Percentiles rank a stretch among this genome's conserved stretches.
These are phyloP conservation scores for Motacilla alba DNA, from an alignment of 2,113 vertebrate genomes.

Conservation along the genomic window DNA sequence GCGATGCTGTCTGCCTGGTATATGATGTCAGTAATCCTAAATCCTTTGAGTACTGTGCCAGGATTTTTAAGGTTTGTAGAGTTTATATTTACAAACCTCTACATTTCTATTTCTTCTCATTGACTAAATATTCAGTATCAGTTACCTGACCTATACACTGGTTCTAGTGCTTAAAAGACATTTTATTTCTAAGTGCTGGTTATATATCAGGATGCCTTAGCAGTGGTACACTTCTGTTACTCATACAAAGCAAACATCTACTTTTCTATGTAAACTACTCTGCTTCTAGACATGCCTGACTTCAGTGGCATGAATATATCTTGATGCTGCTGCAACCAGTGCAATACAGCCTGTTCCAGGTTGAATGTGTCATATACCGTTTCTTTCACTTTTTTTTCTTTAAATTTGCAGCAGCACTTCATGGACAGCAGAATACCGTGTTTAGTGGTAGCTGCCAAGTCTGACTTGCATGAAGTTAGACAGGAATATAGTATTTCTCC, in stretches of 20 bases:
- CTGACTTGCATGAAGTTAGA: constrained; percentile 92
- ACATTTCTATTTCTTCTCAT: background rate
- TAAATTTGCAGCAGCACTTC: constrained; percentile 87
- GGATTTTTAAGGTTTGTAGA: constrained; percentile 91
- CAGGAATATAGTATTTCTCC: constrained; percentile 90
- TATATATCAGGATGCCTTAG: background rate
- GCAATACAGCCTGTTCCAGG: background rate
- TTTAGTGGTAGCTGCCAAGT: constrained; percentile 90
- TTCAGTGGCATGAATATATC: background rate
- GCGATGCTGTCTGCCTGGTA: constrained; percentile 92
- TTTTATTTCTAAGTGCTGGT: background rate
- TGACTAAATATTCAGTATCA: background rate
- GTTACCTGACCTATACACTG: background rate
- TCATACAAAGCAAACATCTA: background rate
- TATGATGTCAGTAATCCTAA: constrained; percentile 90
- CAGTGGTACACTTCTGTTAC: background rate
- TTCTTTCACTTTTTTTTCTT: constrained; percentile 12
- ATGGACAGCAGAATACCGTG: constrained; percentile 96
- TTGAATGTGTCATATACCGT: background rate
- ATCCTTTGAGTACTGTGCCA: constrained; percentile 96
- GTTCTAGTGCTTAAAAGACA: background rate
- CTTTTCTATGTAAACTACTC: background rate
- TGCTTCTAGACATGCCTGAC: background rate
- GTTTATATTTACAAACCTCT: background rate
- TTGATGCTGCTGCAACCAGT: background rate